Evolutionary conservation across 1,140 invertebrate species (phyloP).

Genomic region (Orius insidiosus): DNA sequence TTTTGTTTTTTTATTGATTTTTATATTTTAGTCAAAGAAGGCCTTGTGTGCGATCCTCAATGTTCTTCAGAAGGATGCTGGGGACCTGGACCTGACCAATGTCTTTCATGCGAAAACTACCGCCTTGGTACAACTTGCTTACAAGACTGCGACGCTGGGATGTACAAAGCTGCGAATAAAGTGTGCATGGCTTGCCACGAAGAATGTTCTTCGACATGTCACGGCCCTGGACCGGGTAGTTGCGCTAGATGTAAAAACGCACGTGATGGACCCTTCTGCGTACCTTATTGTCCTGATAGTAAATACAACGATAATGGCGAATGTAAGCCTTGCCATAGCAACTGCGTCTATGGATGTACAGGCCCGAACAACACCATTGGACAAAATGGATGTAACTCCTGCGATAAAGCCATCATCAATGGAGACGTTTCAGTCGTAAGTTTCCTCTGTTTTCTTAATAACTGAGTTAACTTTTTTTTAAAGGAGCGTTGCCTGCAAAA

Average conservation of each 20-base stretch:
- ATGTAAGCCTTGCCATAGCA: constrained; percentile 67
- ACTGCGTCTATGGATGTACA: constrained; percentile 78
- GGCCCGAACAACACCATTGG: constrained; percentile 74
- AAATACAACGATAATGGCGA: constrained; percentile 66
- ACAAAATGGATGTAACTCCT: constrained; percentile 65
- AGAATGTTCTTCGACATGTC: constrained; percentile 69
- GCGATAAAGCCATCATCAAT: constrained; percentile 74
- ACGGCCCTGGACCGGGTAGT: constrained; percentile 64
- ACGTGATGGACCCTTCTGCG: constrained; percentile 74
- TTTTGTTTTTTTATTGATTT: too few relatives aligned
- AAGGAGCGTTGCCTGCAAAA: constrained; percentile 55
- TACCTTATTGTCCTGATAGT: constrained; percentile 58
- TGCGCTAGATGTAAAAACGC: constrained; percentile 76
- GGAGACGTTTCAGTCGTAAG: constrained; percentile 37
- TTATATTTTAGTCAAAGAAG: constrained; percentile 45
- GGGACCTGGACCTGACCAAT: constrained; percentile 78
- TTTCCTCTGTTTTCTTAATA: background rate
- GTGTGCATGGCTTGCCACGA: constrained; percentile 72
- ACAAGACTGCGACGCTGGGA: constrained; percentile 52
- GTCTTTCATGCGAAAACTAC: constrained; percentile 74
- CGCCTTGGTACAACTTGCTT: constrained; percentile 60
- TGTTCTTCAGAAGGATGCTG: constrained; percentile 84
- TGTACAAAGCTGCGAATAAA: constrained; percentile 59
- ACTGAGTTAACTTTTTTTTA: constrained; percentile 9
- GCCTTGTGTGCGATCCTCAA: constrained; percentile 70